Evolutionary conservation across 2,113 vertebrate species (phyloP), one percentile per base, ranked within the genome.

Genomic region (Platichthys stellatus): DNA sequence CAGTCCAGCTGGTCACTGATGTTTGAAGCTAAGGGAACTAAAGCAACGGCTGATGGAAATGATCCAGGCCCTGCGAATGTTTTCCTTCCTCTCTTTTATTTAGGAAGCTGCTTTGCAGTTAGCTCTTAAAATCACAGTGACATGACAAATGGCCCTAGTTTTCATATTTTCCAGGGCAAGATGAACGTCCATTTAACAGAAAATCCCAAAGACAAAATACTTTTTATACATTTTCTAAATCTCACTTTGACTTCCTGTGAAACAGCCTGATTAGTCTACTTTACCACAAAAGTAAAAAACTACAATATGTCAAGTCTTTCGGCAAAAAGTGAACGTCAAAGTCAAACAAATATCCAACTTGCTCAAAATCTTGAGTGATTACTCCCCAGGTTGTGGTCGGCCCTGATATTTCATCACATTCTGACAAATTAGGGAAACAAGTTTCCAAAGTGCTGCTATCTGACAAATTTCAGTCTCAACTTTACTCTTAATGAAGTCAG

Each of bases 51-150:
- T 43, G 21, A 56, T 11, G 17, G 6, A 7, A 14, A 35, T 24
- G 1, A 61, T 38, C n/a, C 53, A 49, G 35, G n/a, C 54, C 13
- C 14, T 26, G 18, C 38, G 5, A 56, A 43, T 21, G 3, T 3
- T 57, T 56, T 14, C 5, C 38, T 28, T 21, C n/a, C 53, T 24
- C n/a, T 9, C 17, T 61, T 45, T n/a, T 4, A 10, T 74, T 71
- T 38, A 62, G 35, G 11, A 58, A 45, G 53, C 40, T 38, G n/a
- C 38, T 57, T 63, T 69, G 57, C 57, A 54, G 71, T 74, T 64
- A 77, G 65, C 60, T 74, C n/a, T 65, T 61, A 65, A 60, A 70
- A 62, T 76, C 62, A 69, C 14, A 68, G 9, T 57, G 18, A 80
- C 66, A 78, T 63, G 3, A 60, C 67, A 73, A 69, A 74, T 59